Evolutionary conservation across 1,140 invertebrate species (phyloP).

Genomic region (Cydia strobilella): DNA sequence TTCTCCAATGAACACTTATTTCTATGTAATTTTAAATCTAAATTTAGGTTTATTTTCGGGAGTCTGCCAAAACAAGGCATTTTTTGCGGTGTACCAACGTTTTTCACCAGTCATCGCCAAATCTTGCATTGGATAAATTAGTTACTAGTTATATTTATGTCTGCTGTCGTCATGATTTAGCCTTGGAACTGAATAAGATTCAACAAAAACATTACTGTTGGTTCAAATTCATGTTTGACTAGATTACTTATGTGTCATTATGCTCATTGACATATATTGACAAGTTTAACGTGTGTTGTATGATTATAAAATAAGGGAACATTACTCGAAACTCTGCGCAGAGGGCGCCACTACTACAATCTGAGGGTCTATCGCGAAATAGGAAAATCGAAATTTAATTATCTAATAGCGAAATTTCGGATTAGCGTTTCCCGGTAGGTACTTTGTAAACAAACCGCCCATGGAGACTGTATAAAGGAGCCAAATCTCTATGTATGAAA

Average conservation of each 20-base stretch:
- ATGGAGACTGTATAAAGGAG: too few species aligned
- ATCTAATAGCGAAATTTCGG: too few species aligned
- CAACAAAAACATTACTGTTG: neutral
- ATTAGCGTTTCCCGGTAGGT: too few species aligned
- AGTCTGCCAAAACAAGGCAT: neutral
- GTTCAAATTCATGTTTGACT: neutral
- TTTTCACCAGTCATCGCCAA: neutral
- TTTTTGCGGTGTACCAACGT: neutral
- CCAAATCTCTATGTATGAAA: too few species aligned
- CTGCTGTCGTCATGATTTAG: neutral
- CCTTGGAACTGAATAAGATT: neutral
- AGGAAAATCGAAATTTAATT: too few species aligned
- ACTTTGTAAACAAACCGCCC: too few species aligned
- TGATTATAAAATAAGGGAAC: too few species aligned
- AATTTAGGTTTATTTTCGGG: neutral
- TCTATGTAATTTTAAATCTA: neutral
- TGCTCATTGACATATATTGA: neutral
- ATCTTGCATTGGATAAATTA: neutral
- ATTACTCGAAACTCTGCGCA: too few species aligned
- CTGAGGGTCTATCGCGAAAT: too few species aligned
- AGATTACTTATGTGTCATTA: neutral
- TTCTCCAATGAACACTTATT: neutral
- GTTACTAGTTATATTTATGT: neutral
- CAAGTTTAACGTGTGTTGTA: neutral
- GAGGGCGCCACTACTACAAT: too few species aligned